phyloP scores from a whole-genome alignment of 2,113 vertebrate genomes.

The Oryzias javanicus region DNA sequence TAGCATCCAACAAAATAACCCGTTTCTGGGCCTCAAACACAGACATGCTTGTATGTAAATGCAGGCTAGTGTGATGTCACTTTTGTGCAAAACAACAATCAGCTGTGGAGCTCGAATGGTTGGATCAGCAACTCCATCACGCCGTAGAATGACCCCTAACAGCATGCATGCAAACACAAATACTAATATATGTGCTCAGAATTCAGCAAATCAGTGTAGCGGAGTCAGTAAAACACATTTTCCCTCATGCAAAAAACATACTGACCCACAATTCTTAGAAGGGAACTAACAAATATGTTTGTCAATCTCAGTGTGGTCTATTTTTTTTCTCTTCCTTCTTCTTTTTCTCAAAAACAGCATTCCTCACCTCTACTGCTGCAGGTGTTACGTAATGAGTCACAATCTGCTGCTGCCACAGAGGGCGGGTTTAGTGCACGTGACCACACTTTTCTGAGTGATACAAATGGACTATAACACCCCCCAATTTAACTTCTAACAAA shows the following conservation, averaged over 20 bases:
- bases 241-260: background rate
- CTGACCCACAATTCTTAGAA: constrained; percentile 57
- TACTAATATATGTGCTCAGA: background rate
- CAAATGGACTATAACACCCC: constrained; percentile 32
- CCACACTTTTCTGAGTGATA: constrained; percentile 16
- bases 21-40: constrained; percentile 35
- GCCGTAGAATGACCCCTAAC: constrained; percentile 2
- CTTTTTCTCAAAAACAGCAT: constrained; percentile 22
- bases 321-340: constrained; percentile 23
- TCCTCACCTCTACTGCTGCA: constrained; percentile 34
- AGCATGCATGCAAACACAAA: constrained; percentile 8
- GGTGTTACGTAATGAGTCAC: constrained; percentile 58
- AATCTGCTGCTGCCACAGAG: constrained; percentile 37
- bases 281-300: constrained; percentile 31
- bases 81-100: constrained; percentile 17
- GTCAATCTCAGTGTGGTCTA: no score
- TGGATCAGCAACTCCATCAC: constrained; percentile 21
- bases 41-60: constrained; percentile 5
- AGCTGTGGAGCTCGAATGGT: constrained; percentile 13
- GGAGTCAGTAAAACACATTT: constrained; percentile 6
- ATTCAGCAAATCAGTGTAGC: constrained; percentile 22
- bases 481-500: no score
- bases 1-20: constrained; percentile 17
- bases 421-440: constrained; percentile 20
- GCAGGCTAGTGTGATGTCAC: constrained; percentile 24